Evolutionary conservation across 2,888 invertebrate species (phyloP).

Genomic region (Scaptomyza flava): DNA sequence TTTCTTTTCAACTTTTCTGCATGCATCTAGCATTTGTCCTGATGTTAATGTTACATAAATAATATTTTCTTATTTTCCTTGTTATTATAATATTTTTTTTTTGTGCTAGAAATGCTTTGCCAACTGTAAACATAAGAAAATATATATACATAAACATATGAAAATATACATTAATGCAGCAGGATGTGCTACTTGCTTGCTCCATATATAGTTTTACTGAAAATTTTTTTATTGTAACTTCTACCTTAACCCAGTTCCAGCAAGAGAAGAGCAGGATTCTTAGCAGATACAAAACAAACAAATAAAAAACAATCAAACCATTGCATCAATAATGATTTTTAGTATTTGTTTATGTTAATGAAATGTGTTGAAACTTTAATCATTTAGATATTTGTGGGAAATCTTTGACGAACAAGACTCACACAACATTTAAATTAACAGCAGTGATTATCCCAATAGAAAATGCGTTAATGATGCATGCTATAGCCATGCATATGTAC

Average conservation of each 20-base stretch:
- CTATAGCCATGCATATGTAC: slow-evolving; percentile 4
- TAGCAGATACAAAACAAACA: slow-evolving; percentile 56
- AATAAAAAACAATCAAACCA: slow-evolving; percentile 49
- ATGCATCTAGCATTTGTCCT: slow-evolving; percentile 16
- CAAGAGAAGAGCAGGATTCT: slow-evolving; percentile 36
- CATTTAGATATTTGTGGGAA: slow-evolving; percentile 32
- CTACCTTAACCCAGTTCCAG: slow-evolving; percentile 1
- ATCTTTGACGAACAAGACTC: slow-evolving; percentile 22
- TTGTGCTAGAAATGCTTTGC: slow-evolving; percentile 45
- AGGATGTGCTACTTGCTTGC: neutral
- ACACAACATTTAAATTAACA: slow-evolving; percentile 24
- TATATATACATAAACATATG: neutral
- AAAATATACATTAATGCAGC: neutral
- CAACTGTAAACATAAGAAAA: slow-evolving; percentile 19
- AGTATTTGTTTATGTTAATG: neutral
- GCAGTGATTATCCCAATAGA: slow-evolving; percentile 39
- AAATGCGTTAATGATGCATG: slow-evolving; percentile 65
- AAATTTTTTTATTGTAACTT: neutral
- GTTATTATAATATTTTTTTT: slow-evolving; percentile 46
- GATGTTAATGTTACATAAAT: slow-evolving; percentile 2
- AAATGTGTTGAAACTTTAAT: neutral
- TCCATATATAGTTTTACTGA: neutral
- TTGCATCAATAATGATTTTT: slow-evolving; percentile 46
- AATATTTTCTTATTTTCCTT: slow-evolving; percentile 10
- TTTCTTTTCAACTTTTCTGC: slow-evolving; percentile 27